Conservation (phyloP, 2,113 vertebrate genomes). For the Pygoscelis antarcticus region DNA sequence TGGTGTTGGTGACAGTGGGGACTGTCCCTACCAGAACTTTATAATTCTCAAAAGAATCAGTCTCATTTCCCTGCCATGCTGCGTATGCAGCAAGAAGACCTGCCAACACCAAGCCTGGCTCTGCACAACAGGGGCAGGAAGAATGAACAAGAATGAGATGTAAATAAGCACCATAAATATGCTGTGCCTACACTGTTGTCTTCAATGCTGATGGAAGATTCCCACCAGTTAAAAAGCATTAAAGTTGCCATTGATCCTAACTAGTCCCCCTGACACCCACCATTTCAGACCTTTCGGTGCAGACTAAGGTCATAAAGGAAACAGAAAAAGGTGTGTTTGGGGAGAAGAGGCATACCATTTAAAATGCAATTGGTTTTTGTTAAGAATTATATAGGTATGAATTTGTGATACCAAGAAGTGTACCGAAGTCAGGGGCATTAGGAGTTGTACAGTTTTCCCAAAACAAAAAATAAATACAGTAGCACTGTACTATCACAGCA, state of each 20-base stretch:
- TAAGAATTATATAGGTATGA: neutral
- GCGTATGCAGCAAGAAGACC: fast-evolving
- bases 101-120: neutral
- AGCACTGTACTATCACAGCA: neutral
- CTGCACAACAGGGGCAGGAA: neutral
- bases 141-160: neutral
- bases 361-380: neutral
- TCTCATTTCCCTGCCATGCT: neutral
- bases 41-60: neutral
- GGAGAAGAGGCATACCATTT: neutral
- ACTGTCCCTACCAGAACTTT: neutral
- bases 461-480: neutral
- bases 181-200: neutral
- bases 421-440: neutral
- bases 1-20: neutral
- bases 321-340: neutral
- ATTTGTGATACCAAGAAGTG: neutral
- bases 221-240: neutral
- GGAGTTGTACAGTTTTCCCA: neutral
- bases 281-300: neutral
- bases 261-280: neutral
- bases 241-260: neutral
- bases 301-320: neutral
- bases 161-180: neutral
- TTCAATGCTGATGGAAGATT: neutral